Base-by-base conservation (phyloP, 2,888 invertebrate species). In the Smittia sp. region DNA sequence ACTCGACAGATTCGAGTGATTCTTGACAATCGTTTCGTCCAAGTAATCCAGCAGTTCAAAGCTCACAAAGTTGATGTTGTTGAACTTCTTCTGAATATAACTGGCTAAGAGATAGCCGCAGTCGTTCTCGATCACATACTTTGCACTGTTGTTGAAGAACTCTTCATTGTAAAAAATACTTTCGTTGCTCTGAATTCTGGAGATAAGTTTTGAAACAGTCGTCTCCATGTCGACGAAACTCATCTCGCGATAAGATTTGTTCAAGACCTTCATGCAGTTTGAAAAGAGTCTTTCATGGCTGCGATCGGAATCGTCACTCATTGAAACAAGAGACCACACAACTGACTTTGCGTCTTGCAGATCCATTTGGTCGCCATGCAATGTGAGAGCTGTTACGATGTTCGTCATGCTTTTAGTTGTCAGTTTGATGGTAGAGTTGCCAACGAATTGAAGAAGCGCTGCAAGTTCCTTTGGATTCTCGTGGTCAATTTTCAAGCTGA, bases 31-130 rank as follows among this genome's bases (percentile, higher is more conserved):
- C 72, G 83, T 80, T 1, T 83, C 78, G 66, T 86, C 84, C 1
- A 89, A 78, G 77, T 89, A 86, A 75, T 89, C 86, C 20, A 90
- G 78, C 0, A 90, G 80, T 0, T 82, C 80, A 67, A 86, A 82
- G 77, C 87, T 84, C 0, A 85, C 84, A 79, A 88, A 87, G n/a
- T 88, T 88, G 75, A 87, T 81, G 78, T 85, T 83, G 2, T 84
- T 83, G 65, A 87, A 79, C 75, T 86, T 84, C 73, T 85, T 83
- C 1, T 87, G 81, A 7, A 87, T 77, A 69, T 84, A 82, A 41
- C 86, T 76, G 0, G 82, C 83, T 62, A 84, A 81, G 39, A 84
- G 82, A 76, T 86, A 86, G n/a, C 82, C 84, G 13, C 85, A 76
- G 73, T 85, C 79, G n/a, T 85, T 82, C 54, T 83, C 80, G 20